Percentiles rank a stretch among this genome's conserved stretches.
Conservation (phyloP, 2,797 vertebrate genomes). For the Ciconia nigra region DNA sequence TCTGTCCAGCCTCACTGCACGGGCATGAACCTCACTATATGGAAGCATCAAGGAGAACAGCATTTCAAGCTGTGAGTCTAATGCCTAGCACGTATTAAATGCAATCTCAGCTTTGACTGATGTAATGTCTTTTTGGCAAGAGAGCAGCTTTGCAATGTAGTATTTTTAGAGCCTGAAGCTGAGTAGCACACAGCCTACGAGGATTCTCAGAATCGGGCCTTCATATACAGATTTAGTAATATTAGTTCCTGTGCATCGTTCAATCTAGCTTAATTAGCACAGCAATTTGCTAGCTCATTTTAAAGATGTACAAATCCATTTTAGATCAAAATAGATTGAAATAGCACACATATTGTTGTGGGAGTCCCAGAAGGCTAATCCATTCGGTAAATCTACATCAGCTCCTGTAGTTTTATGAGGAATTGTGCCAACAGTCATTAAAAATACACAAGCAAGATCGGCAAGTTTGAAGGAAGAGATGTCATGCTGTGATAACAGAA, state of each 20-base stretch:
- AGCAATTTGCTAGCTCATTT: not conserved
- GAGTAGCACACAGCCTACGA: not conserved
- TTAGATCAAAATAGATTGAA: conserved; percentile 32
- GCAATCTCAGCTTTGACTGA: not conserved
- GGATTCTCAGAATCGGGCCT: not conserved
- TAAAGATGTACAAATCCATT: not conserved
- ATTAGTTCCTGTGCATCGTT: not conserved
- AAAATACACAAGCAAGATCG: conserved; percentile 1
- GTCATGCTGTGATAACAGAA: not conserved
- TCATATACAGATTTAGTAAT: not conserved
- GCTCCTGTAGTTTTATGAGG: not conserved
- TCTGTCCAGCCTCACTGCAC: not conserved
- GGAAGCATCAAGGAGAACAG: not conserved
- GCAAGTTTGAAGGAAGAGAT: conserved; percentile 13
- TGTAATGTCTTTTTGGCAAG: not conserved
- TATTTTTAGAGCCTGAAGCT: not conserved
- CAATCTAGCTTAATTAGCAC: not conserved
- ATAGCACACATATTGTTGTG: not conserved
- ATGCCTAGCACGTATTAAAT: not conserved
- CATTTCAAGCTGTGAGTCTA: not conserved
- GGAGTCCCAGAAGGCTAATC: conserved; percentile 33
- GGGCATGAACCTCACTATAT: not conserved
- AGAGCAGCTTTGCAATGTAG: not conserved
- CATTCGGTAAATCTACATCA: conserved; percentile 8
- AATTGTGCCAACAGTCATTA: conserved; percentile 22